phyloP scores from a whole-genome alignment of 2,113 vertebrate genomes.

The Epinephelus fuscoguttatus region DNA sequence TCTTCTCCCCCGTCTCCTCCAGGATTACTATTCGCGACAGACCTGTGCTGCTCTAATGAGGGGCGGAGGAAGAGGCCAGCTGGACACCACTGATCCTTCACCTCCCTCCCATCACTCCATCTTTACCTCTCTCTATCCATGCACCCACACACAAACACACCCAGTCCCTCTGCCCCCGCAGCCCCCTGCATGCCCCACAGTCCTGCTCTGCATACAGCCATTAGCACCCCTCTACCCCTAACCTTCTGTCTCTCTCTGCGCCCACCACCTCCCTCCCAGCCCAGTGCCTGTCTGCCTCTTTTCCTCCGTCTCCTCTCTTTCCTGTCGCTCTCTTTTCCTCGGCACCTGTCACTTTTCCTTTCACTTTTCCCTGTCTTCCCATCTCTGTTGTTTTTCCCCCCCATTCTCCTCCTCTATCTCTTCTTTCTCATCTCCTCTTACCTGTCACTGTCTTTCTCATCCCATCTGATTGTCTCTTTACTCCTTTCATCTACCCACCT shows the following conservation, averaged over 20 bases:
- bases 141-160: conserved; percentile 26
- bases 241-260: conserved; percentile 66
- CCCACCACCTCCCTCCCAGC: conserved; percentile 43
- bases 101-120: conserved; percentile 54
- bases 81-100: conserved; percentile 77
- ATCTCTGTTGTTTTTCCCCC: conserved; percentile 47
- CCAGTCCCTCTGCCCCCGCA: conserved; percentile 30
- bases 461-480: conserved; percentile 79
- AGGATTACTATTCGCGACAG: conserved; percentile 71
- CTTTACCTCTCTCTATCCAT: conserved; percentile 26
- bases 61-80: conserved; percentile 72
- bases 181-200: conserved; percentile 47
- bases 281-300: conserved; percentile 37
- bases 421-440: conserved; percentile 78
- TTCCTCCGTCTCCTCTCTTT: conserved; percentile 48
- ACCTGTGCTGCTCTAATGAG: conserved; percentile 77
- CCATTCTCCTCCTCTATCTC: conserved; percentile 60
- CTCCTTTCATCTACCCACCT: conserved; percentile 71
- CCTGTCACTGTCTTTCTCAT: conserved; percentile 74
- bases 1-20: conserved; percentile 10
- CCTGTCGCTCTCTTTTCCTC: conserved; percentile 50
- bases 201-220: conserved; percentile 69
- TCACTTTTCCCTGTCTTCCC: conserved; percentile 65
- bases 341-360: conserved; percentile 70
- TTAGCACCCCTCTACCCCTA: conserved; percentile 69